Conservation (phyloP, 2,888 invertebrate species). For the Gastracanthus pulcherrimus region DNA sequence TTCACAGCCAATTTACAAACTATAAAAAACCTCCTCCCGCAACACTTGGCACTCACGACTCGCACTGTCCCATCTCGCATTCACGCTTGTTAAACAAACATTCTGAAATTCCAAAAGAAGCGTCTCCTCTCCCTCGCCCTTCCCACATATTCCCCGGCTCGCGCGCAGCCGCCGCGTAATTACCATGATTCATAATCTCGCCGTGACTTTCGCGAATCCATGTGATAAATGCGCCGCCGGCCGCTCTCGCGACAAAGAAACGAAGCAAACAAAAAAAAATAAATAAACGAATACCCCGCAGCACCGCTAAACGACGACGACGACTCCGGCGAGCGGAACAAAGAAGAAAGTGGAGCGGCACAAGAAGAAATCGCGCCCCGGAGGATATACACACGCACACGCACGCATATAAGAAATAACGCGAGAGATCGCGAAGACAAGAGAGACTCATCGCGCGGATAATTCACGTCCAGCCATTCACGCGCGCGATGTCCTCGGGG, state of each 20-base stretch:
- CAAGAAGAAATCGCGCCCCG: conserved; percentile 23
- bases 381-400: background rate
- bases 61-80: conserved; percentile 23
- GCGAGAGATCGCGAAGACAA: conserved; percentile 1
- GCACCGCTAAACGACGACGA: background rate
- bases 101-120: conserved; percentile 41
- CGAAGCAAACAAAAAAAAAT: background rate
- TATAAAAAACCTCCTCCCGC: conserved; percentile 41
- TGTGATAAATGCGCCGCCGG: conserved; percentile 45
- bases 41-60: background rate
- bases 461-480: conserved; percentile 23
- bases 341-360: conserved; percentile 33
- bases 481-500: no score
- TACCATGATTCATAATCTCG: conserved; percentile 58
- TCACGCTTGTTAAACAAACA: conserved; percentile 57
- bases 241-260: conserved; percentile 11
- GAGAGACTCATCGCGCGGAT: conserved; percentile 23
- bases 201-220: conserved; percentile 49
- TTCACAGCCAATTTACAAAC: conserved; percentile 54
- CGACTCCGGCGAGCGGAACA: background rate
- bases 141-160: conserved; percentile 29
- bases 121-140: background rate
- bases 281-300: background rate
- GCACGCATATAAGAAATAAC: background rate
- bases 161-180: conserved; percentile 47